These are phyloP conservation scores for Gnatocerus cornutus DNA, from an alignment of 2,888 invertebrate species.

Conservation along the genomic window DNA sequence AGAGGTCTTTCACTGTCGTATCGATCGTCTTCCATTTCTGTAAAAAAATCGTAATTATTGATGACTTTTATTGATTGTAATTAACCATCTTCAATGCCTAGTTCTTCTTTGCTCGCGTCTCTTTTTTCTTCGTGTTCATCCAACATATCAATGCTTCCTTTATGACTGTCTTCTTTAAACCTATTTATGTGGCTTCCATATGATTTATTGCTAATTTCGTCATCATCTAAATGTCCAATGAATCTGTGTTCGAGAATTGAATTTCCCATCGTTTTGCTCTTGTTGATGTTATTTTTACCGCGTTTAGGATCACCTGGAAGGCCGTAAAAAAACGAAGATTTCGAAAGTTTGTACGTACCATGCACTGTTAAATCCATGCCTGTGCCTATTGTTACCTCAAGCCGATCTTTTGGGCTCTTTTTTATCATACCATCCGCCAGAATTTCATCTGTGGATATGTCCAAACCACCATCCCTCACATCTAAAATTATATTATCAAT, in stretches of 20 bases:
- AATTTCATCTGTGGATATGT: constrained; percentile 76
- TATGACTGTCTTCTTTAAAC: constrained; percentile 93
- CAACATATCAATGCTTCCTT: constrained; percentile 89
- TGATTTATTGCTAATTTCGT: constrained; percentile 91
- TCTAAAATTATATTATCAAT: constrained; percentile 70
- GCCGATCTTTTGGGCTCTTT: constrained; percentile 88
- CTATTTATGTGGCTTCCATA: constrained; percentile 94
- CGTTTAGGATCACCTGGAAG: constrained; percentile 84
- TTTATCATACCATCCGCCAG: constrained; percentile 90
- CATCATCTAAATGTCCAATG: constrained; percentile 75
- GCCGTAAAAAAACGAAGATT: neutral
- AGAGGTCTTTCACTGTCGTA: constrained; percentile 81
- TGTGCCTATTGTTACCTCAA: constrained; percentile 93
- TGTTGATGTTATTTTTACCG: constrained; percentile 83
- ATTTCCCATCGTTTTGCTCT: constrained; percentile 84
- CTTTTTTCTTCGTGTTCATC: constrained; percentile 90
- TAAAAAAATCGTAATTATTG: too few species aligned
- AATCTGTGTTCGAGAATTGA: constrained; percentile 76
- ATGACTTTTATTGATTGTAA: too few species aligned
- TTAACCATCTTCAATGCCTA: constrained; percentile 85
- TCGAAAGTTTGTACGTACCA: constrained; percentile 72
- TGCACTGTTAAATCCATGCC: constrained; percentile 96
- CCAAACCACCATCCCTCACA: constrained; percentile 74
- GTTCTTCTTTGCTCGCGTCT: constrained; percentile 92
- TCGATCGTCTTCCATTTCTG: constrained; percentile 72